Percentiles rank a stretch among this genome's conserved stretches.
phyloP scores from a whole-genome alignment of 1,140 invertebrate species.

The Sycophaga agraensis region DNA sequence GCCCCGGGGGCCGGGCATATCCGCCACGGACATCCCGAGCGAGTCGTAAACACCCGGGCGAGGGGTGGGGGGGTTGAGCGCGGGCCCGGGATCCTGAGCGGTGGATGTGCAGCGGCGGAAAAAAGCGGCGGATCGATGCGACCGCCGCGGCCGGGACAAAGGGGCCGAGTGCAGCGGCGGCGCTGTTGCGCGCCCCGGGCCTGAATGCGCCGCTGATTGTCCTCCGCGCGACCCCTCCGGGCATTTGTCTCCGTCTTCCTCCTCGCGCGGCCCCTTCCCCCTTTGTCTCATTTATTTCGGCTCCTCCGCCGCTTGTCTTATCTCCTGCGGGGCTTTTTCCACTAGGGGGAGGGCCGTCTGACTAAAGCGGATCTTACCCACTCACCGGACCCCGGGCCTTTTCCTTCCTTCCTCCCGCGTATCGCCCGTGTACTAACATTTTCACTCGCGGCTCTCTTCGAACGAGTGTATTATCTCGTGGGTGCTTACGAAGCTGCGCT shows the following conservation, averaged over 20 bases:
- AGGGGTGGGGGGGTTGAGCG: too few relatives aligned
- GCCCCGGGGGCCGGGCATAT: too few relatives aligned
- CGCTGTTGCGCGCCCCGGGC: too few relatives aligned
- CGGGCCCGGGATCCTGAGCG: too few relatives aligned
- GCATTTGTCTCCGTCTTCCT: background rate
- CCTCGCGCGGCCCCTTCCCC: conserved; percentile 27
- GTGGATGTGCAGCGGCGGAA: background rate
- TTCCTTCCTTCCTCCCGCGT: background rate
- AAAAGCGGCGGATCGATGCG: conserved; percentile 6
- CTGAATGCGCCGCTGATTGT: conserved; percentile 57
- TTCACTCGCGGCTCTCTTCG: background rate
- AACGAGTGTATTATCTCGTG: too few relatives aligned
- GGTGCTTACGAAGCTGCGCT: too few relatives aligned
- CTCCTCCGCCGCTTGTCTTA: background rate
- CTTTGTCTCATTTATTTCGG: conserved; percentile 8
- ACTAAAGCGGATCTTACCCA: too few relatives aligned
- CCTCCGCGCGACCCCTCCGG: conserved; percentile 37
- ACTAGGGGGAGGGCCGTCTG: too few relatives aligned
- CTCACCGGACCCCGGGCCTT: background rate
- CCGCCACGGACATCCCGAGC: too few relatives aligned
- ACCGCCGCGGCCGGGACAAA: background rate
- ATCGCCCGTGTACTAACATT: background rate
- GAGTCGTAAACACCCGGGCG: too few relatives aligned
- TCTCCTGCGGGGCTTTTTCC: background rate
- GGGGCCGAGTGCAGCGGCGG: background rate